Evolutionary conservation across 1,140 invertebrate species (phyloP), one percentile per base, ranked within the genome.

Genomic region (Achatina immaculata): DNA sequence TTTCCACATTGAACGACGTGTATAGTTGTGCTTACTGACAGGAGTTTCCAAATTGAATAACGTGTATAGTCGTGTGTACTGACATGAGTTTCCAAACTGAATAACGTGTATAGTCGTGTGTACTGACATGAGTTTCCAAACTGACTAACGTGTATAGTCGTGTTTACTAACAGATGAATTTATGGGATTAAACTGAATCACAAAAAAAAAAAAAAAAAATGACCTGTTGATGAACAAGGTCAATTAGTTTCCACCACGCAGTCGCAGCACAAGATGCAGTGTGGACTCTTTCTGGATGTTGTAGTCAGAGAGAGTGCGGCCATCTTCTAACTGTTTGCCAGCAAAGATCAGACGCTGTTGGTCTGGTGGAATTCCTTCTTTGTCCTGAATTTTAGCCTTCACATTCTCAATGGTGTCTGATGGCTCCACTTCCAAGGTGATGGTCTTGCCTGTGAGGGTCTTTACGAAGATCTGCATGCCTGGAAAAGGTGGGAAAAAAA

Each of bases 191-290:
- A n/a, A n/a, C n/a, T n/a, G n/a, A n/a, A n/a, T n/a, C n/a, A n/a
- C n/a, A n/a, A n/a, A n/a, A n/a, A n/a, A 48, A 7, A 48, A 19
- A 48, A 48, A 9, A 31, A 31, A 34, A 42, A 69, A 69, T 6
- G 38, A 48, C 73, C 31, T 75, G 45, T 34, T 31, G 73, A 75
- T 21, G 58, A 75, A 55, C 73, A n/a, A n/a, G 4, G 48, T 14
- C 48, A 7, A 48, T 75, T 40, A 75, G 31, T 75, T 55, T 51
- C 73, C 73, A 75, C 73, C 73, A 31, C 73, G 43, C 45, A 75
- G 73, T 31, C 73, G 73, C 43, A 84, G 72, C 80, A 98, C 96
- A 85, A 99, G 93, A 91, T 99, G 96, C 68, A 97, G 93, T 0
- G 85, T 85, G 0, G 89, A 90, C 88, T 95, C 96, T 96, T 72